Evolutionary conservation across 92 coral and sea anemone species (phyloP).

Genomic region (Porites divaricata): DNA sequence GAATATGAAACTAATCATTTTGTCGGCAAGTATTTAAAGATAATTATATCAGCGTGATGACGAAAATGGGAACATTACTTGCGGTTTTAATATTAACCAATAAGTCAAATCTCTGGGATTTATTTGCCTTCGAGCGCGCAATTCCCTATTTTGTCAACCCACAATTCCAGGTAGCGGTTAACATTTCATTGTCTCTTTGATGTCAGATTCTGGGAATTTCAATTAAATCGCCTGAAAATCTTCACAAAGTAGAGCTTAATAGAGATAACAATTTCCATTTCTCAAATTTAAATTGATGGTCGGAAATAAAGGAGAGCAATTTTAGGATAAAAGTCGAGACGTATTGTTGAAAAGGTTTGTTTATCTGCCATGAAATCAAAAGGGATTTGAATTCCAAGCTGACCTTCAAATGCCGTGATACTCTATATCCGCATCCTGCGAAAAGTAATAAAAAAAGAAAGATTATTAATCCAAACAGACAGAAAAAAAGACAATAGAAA

Average conservation of each 20-base stretch:
- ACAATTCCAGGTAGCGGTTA: conserved; percentile 8
- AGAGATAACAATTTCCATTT: conserved; percentile 26
- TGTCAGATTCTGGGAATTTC: conserved; percentile 4
- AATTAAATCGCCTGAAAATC: neutral
- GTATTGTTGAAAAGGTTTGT: neutral
- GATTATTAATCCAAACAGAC: neutral
- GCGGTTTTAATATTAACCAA: neutral
- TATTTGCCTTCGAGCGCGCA: neutral
- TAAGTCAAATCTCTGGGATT: neutral
- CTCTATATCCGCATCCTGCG: neutral
- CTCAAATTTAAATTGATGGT: conserved; percentile 19
- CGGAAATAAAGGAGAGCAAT: conserved; percentile 10
- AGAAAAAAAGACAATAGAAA: neutral
- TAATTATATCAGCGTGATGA: neutral
- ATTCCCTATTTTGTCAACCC: neutral
- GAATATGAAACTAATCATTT: conserved; percentile 1
- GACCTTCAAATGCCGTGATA: neutral
- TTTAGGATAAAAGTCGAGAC: neutral
- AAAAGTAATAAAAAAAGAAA: neutral
- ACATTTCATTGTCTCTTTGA: neutral
- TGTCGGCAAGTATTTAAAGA: conserved; percentile 4
- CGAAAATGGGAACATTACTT: neutral
- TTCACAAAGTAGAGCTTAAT: conserved; percentile 16
- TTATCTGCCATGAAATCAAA: conserved; percentile 12
- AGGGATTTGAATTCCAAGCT: neutral